phyloP scores from a whole-genome alignment of 2,888 invertebrate species.

The Xestobium rufovillosum region DNA sequence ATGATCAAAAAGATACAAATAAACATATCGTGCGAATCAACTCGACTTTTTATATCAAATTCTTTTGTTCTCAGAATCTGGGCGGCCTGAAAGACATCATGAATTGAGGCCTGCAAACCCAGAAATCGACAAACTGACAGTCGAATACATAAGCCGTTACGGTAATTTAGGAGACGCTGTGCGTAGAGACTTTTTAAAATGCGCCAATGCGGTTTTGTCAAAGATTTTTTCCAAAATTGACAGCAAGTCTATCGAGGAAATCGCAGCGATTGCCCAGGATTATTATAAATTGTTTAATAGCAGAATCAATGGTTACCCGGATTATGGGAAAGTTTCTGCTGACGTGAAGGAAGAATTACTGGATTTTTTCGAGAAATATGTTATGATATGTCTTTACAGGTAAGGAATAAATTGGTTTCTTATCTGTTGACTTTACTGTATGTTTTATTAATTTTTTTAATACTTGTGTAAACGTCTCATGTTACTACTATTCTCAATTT shows the following conservation, averaged over 20 bases:
- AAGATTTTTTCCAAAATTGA: slow-evolving; percentile 56
- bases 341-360: slow-evolving; percentile 77
- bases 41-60: slow-evolving; percentile 7
- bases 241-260: slow-evolving; percentile 65
- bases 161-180: slow-evolving; percentile 44
- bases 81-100: slow-evolving; percentile 38
- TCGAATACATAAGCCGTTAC: slow-evolving; percentile 37
- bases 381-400: slow-evolving; percentile 87
- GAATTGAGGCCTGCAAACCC: slow-evolving; percentile 43
- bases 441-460: not conserved
- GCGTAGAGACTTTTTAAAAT: slow-evolving; percentile 59
- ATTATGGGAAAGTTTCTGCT: slow-evolving; percentile 56
- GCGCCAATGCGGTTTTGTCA: slow-evolving; percentile 58
- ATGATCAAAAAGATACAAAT: no score
- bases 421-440: slow-evolving; percentile 1
- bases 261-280: slow-evolving; percentile 85
- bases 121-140: slow-evolving; percentile 46
- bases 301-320: slow-evolving; percentile 58
- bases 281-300: slow-evolving; percentile 79
- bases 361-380: slow-evolving; percentile 89
- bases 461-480: no score
- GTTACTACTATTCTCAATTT: no score
- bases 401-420: slow-evolving; percentile 36
- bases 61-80: slow-evolving; percentile 34
- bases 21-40: no score